Evolutionary conservation across 2,888 invertebrate genomes (phyloP).

Genomic region (Allacma fusca): DNA sequence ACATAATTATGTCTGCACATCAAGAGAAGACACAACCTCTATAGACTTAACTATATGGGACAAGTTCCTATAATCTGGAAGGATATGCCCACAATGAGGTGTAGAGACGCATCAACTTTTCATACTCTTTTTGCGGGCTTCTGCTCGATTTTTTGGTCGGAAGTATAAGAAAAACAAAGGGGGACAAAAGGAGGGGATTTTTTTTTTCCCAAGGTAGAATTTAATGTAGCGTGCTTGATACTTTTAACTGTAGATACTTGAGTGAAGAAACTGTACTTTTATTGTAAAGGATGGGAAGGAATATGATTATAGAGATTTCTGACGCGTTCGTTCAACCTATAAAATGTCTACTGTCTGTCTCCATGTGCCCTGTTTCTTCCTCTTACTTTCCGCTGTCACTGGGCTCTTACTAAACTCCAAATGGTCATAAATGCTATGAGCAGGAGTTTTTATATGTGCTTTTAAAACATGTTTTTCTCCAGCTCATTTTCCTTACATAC

Average conservation of each 20-base stretch:
- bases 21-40: too few species aligned
- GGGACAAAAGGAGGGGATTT: not conserved
- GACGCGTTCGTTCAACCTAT: conserved; percentile 7
- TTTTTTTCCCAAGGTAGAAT: not conserved
- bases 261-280: not conserved
- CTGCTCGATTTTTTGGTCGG: too few species aligned
- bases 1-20: too few species aligned
- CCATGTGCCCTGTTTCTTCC: not conserved
- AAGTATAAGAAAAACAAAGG: not conserved
- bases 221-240: not conserved
- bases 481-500: too few species aligned
- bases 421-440: not conserved
- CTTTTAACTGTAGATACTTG: not conserved
- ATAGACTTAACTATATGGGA: too few species aligned
- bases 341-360: conserved; percentile 1
- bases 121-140: too few species aligned
- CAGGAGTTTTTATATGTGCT: not conserved
- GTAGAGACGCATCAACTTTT: too few species aligned
- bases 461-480: too few species aligned
- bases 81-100: too few species aligned
- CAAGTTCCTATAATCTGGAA: too few species aligned
- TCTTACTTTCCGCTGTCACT: not conserved
- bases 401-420: not conserved
- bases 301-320: conserved; percentile 1
- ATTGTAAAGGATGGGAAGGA: not conserved